Evolutionary conservation across 1,140 invertebrate species (phyloP), one percentile per base, ranked within the genome.

Genomic region (Drosophila kepulauana): DNA sequence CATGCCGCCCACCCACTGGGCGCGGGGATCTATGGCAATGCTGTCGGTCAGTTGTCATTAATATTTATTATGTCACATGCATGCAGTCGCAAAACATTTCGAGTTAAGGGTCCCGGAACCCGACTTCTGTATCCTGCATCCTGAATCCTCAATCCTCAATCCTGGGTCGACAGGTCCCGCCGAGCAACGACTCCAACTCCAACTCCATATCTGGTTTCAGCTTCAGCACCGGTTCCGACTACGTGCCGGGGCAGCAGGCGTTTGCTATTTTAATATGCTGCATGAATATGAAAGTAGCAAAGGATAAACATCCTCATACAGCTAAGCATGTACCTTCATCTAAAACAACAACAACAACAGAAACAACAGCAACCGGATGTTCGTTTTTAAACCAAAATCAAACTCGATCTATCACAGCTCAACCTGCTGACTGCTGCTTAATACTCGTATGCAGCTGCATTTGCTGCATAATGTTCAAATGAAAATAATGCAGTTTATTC

Each of bases 21-120:
- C 65, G 52, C 65, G 52, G 33, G 54, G 58, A 65, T 73, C 68
- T 79, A 75, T 71, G 63, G 67, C 72, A 63, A 54, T 58, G 67
- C 73, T 75, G 68, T 75, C 61, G 79, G 74, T 88, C 77, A 84
- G 80, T 77, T 75, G 85, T 75, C 81, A 88, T 88, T 88, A 88
- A 88, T 88, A 88, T 88, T 88, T 89, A 88, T 88, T 88, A 88
- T 88, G 78, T 84, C 84, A 88, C 78, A 88, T 81, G 74, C 85
- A 88, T 76, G 64, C 76, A 69, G 66, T 64, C 56, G 20, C 20
- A 46, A 67, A 67, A 13, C 58, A 28, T 62, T 67, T 51, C 62
- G 33, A 38, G 43, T 73, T 59, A 75, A 78, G 66, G 62, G 58
- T 25, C 35, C 63, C 15, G 16, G 13, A 8, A 28, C 38, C 63